Conservation (phyloP, 64 coral and sea anemone species). For the Stylophora pistillata region DNA sequence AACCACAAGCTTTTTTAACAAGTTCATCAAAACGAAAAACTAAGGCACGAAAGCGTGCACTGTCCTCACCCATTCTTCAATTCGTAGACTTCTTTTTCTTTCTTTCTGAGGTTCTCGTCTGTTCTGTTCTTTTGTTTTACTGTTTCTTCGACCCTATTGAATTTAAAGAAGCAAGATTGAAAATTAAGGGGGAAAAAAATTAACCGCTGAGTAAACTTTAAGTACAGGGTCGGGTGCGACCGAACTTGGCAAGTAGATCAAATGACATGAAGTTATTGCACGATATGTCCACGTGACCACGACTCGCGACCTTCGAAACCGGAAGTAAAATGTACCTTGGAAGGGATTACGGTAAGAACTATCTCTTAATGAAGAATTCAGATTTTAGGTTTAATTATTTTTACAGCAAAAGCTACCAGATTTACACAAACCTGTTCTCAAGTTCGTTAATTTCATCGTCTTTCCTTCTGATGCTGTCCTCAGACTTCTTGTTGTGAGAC, state of each 20-base stretch:
- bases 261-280: too few relatives aligned
- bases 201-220: not conserved
- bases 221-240: too few relatives aligned
- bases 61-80: conserved; percentile 77
- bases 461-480: conserved; percentile 30
- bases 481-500: conserved; percentile 29
- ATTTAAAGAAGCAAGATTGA: not conserved
- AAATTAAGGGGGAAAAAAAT: not conserved
- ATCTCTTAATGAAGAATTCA: too few relatives aligned
- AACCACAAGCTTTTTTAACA: not conserved
- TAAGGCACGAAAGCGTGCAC: not conserved
- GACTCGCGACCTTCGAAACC: too few relatives aligned
- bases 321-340: too few relatives aligned
- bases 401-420: too few relatives aligned
- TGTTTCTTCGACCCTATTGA: conserved; percentile 68
- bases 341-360: too few relatives aligned
- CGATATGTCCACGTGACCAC: too few relatives aligned
- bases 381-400: too few relatives aligned
- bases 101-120: conserved; percentile 78
- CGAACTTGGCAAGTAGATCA: too few relatives aligned
- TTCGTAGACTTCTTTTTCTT: conserved; percentile 89
- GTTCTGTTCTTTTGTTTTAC: conserved; percentile 55
- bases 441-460: conserved; percentile 53
- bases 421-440: conserved; percentile 9
- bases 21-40: not conserved